These are phyloP conservation scores for Pygoscelis adeliae DNA, from an alignment of 2,113 vertebrate species.

Conservation along the genomic window DNA sequence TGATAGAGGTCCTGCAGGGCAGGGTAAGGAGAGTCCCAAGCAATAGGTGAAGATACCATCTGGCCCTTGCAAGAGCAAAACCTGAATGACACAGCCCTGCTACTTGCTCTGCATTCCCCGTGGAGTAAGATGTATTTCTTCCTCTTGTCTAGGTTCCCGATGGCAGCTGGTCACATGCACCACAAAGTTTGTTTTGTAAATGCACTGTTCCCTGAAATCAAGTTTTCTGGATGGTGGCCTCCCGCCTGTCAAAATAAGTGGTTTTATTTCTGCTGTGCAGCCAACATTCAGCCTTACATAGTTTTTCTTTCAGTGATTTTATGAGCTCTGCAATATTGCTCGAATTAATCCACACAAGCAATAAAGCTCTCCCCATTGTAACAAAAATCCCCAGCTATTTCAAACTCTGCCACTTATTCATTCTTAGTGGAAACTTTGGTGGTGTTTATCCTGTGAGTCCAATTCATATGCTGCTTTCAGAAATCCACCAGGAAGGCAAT, in stretches of 20 bases:
- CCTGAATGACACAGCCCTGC: not conserved
- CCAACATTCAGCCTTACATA: not conserved
- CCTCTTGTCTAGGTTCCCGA: not conserved
- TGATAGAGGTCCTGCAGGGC: not conserved
- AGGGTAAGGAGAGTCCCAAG: not conserved
- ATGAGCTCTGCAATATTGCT: not conserved
- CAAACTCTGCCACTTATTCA: not conserved
- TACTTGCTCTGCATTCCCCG: not conserved
- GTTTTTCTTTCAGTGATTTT: not conserved
- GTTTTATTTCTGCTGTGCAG: not conserved
- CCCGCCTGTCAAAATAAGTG: slow-evolving; percentile 10
- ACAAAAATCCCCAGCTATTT: not conserved
- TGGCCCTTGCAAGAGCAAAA: not conserved
- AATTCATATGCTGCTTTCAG: not conserved
- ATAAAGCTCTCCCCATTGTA: not conserved
- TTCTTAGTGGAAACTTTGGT: not conserved
- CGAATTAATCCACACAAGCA: slow-evolving; percentile 7
- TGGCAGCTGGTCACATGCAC: not conserved
- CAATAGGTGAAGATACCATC: not conserved
- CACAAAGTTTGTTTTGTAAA: slow-evolving; percentile 11
- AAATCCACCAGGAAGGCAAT: not conserved
- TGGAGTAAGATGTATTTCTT: not conserved
- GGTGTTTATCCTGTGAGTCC: not conserved
- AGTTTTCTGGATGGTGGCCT: slow-evolving; percentile 18
- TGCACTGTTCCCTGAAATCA: slow-evolving; percentile 2